A percentile compares a stretch with the other conserved stretches of the same genome.
phyloP scores from a whole-genome alignment of 2,797 vertebrate genomes.

The Dryobates pubescens region DNA sequence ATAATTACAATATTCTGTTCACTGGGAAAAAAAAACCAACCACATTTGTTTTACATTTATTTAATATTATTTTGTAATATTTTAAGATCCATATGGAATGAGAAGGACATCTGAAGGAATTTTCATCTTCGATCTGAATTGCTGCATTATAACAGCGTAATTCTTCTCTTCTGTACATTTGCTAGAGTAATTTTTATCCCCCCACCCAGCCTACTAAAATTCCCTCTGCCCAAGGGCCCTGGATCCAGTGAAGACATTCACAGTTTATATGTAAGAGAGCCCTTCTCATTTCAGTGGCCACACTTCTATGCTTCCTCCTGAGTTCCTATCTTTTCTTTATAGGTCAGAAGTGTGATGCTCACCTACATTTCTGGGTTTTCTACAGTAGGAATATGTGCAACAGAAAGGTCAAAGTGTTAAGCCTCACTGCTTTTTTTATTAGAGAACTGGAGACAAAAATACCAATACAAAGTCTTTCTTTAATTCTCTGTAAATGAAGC shows the following conservation, averaged over 20 bases:
- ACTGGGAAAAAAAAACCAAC: background rate
- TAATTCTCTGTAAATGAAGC: background rate
- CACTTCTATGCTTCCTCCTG: background rate
- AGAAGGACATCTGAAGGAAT: constrained; percentile 28
- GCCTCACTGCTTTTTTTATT: background rate
- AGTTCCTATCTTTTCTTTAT: background rate
- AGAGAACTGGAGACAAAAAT: background rate
- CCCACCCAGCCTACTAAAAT: background rate
- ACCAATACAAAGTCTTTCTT: background rate
- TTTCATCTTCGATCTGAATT: constrained; percentile 18
- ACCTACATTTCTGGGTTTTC: background rate
- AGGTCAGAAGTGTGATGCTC: background rate
- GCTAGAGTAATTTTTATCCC: background rate
- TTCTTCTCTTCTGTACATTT: background rate
- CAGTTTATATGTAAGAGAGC: background rate
- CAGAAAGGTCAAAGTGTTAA: background rate
- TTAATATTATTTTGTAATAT: constrained; percentile 42
- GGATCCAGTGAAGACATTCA: background rate
- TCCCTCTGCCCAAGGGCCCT: background rate
- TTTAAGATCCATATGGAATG: constrained; percentile 45
- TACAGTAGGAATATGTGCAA: background rate
- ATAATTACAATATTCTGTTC: background rate
- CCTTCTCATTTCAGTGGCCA: background rate
- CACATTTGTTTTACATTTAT: constrained; percentile 50
- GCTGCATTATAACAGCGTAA: background rate